Base-by-base conservation (phyloP, 2,888 invertebrate species). In the Dorcus parallelipipedus region DNA sequence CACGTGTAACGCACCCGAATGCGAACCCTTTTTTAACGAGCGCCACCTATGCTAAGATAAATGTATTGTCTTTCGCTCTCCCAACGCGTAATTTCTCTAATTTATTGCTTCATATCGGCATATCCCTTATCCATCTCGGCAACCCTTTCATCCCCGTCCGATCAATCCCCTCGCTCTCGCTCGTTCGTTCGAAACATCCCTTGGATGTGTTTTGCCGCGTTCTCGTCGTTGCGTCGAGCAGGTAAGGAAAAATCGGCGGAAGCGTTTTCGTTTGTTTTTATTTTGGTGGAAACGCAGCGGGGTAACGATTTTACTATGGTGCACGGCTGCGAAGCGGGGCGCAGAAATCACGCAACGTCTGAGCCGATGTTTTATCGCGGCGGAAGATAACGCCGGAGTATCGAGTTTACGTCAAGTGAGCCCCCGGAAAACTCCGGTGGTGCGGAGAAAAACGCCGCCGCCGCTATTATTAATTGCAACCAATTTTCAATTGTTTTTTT, bases 21-120 rank as follows among this genome's bases (percentile, higher is more conserved):
- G 61, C 63, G 61, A 57, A 56, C 54, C 63, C 61, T 54, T 43
- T 53, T 47, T 26, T 26, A 33, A 33, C 26, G 26, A 33, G 26
- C 42, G 54, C 41, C 48, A 50, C 50, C 61, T 53, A 56, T 58
- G 58, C 56, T 68, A 68, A 68, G 68, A 68, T 68, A 68, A 66
- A 68, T 68, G 68, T 66, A 69, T 69, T 69, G 69, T 69, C 69
- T 69, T 69, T 69, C 68, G 62, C 66, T 69, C 68, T 68, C 61
- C 66, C 67, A 68, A 67, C 68, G 68, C 68, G 68, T 68, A 69
- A 69, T 69, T 69, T 69, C 69, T 69, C 69, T 69, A 69, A 69
- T 69, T 69, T 69, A 69, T 69, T 69, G 68, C 69, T 69, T 68
- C 69, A 69, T 69, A 69, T 69, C 68, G 67, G 64, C 65, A 62